phyloP scores from a whole-genome alignment of 2,888 invertebrate species.

The Hirtodrosophila cameraria region DNA sequence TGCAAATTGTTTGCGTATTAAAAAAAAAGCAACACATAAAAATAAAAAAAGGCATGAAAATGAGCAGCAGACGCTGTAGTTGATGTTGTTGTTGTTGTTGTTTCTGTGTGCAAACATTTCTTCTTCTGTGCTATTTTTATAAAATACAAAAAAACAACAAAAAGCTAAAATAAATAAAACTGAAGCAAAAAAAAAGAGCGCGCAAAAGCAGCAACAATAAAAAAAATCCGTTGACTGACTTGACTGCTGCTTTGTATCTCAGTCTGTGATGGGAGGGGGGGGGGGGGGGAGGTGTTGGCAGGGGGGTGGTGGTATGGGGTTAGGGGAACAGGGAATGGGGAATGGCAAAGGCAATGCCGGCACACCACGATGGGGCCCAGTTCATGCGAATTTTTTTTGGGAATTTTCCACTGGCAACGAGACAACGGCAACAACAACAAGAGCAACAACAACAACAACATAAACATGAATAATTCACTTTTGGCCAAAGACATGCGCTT shows the following conservation, averaged over 20 bases:
- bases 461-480: conserved; percentile 76
- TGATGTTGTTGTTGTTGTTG: conserved; percentile 27
- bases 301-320: no score
- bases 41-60: conserved; percentile 26
- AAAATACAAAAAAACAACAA: conserved; percentile 36
- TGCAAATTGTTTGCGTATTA: conserved; percentile 44
- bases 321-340: no score
- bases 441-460: conserved; percentile 23
- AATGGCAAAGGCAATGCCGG: conserved; percentile 32
- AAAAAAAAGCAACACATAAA: conserved; percentile 13
- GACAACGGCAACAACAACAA: conserved; percentile 33
- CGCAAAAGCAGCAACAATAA: conserved; percentile 35
- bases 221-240: conserved; percentile 46
- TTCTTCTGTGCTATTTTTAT: conserved; percentile 75
- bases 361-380: conserved; percentile 56
- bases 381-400: conserved; percentile 79
- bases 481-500: conserved; percentile 68
- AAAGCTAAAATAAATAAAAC: conserved; percentile 27
- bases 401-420: conserved; percentile 74
- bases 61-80: conserved; percentile 19
- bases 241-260: conserved; percentile 43
- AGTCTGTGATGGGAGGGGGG: background rate
- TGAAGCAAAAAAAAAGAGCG: conserved; percentile 57
- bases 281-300: background rate
- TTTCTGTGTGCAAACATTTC: conserved; percentile 74